Evolutionary conservation across 2,113 vertebrate genomes (phyloP), one percentile per base, ranked within the genome.

Genomic region (Spheniscus mendiculus): DNA sequence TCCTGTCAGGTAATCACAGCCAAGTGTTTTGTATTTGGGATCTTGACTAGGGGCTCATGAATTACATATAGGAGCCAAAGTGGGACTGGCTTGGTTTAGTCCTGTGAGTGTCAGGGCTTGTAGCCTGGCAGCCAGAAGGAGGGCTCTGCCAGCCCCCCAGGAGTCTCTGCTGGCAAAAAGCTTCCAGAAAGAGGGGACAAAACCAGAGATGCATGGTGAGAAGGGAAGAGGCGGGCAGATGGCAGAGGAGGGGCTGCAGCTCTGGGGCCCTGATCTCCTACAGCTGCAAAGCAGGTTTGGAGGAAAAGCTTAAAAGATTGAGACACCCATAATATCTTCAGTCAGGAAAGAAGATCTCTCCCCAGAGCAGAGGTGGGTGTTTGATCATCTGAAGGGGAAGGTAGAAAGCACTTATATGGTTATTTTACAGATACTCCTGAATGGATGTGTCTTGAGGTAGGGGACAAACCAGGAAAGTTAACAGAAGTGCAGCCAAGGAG

Each of bases 111-210:
- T 53, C 5, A 42, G 2, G 4, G 5, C 5, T 23, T 55, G 23
- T 3, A 80, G 45, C 10, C 6, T 44, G 21, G 22, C 15, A 62
- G n/a, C 3, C 11, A 4, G 18, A 32, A 26, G 34, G 8, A 49
- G 19, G 14, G 52, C 3, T 0, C 0, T 3, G 1, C 3, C 3
- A 59, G 9, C 2, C 3, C 5, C 7, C 2, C 11, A 2, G 5
- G 14, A 36, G 21, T 6, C 18, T 70, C 20, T 70, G 22, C 12
- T 70, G 22, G 40, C 38, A 70, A 67, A 61, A 91, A 87, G 5
- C 10, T 63, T 87, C 25, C 1, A 25, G 58, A 72, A 90, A 45
- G 12, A 30, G 3, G 6, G 3, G 12, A 3, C 0, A 56, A 70
- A 50, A 30, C 1, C 6, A 26, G 63, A 42, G 25, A 4, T 29